phyloP scores from a whole-genome alignment of 2,888 invertebrate species.

The Acanthococcus lagerstroemiae region DNA sequence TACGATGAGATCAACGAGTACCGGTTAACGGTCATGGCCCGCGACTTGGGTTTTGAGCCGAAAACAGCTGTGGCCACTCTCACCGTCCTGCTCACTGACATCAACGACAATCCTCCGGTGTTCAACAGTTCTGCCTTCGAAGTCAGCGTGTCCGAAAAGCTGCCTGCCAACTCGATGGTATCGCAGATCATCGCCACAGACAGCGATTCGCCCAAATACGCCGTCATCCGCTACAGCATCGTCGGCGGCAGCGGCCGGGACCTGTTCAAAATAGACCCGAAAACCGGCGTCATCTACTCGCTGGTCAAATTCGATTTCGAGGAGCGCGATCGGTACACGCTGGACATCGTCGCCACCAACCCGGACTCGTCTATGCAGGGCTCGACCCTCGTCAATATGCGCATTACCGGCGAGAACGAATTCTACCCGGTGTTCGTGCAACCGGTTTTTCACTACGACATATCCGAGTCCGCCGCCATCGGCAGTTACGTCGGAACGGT shows the following conservation, averaged over 20 bases:
- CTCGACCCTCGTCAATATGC: conserved; percentile 59
- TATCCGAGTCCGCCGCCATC: conserved; percentile 80
- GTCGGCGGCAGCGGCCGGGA: conserved; percentile 63
- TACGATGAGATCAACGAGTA: conserved; percentile 79
- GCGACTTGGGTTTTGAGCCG: conserved; percentile 73
- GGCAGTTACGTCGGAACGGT: conserved; percentile 76
- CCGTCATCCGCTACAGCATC: conserved; percentile 72
- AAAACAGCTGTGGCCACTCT: conserved; percentile 66
- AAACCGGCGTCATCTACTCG: conserved; percentile 65
- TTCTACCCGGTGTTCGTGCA: conserved; percentile 79
- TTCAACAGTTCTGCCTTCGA: conserved; percentile 70
- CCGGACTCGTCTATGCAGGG: conserved; percentile 74
- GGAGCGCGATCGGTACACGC: conserved; percentile 59
- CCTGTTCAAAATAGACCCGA: conserved; percentile 64
- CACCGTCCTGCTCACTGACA: conserved; percentile 78
- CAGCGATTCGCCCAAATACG: conserved; percentile 77
- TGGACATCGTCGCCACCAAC: conserved; percentile 74
- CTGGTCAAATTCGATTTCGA: conserved; percentile 78
- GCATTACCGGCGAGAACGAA: conserved; percentile 78
- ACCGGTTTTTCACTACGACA: conserved; percentile 82
- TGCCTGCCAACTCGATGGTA: conserved; percentile 61
- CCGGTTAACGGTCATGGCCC: conserved; percentile 74
- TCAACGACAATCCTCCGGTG: conserved; percentile 83
- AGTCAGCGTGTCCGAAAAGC: conserved; percentile 73
- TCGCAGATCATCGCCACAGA: conserved; percentile 68